A percentile compares a stretch with the other conserved stretches of the same genome.
Evolutionary conservation across 2,797 vertebrate species (phyloP).

Genomic region (Taenioides sp.): DNA sequence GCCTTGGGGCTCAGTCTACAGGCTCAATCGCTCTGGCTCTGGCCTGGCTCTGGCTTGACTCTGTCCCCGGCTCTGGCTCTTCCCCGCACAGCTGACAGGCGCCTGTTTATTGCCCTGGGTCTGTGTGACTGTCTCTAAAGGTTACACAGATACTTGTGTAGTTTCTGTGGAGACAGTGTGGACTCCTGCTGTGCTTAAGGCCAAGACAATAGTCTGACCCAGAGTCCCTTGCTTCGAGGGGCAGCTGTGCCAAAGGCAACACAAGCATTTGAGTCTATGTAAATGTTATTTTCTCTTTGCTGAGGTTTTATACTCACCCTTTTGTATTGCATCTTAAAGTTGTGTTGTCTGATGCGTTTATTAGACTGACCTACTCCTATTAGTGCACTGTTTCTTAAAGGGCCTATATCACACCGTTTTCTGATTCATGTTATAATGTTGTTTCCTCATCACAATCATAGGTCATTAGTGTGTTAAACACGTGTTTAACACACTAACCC

Average conservation of each 20-base stretch:
- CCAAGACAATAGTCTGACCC: constrained; percentile 1
- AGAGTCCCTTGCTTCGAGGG: background rate
- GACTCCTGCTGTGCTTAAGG: background rate
- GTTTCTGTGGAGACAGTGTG: constrained; percentile 11
- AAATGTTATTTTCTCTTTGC: background rate
- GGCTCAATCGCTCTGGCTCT: too few species aligned
- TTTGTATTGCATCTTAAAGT: background rate
- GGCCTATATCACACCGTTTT: too few species aligned
- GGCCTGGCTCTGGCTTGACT: too few species aligned
- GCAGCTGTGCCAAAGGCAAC: background rate
- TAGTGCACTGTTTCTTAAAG: too few species aligned
- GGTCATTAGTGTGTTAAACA: too few species aligned
- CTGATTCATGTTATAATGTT: too few species aligned
- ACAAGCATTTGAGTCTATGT: background rate
- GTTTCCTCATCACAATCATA: too few species aligned
- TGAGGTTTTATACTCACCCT: background rate
- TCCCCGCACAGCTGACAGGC: background rate
- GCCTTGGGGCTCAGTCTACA: too few species aligned
- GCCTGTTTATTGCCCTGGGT: background rate
- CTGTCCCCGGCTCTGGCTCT: background rate
- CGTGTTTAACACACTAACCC: too few species aligned
- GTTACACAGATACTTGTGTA: constrained; percentile 9
- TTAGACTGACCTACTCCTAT: background rate
- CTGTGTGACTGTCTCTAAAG: constrained; percentile 1
- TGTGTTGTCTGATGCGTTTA: background rate